Conservation (phyloP, 2,113 vertebrate genomes). For the Oreochromis niloticus region DNA sequence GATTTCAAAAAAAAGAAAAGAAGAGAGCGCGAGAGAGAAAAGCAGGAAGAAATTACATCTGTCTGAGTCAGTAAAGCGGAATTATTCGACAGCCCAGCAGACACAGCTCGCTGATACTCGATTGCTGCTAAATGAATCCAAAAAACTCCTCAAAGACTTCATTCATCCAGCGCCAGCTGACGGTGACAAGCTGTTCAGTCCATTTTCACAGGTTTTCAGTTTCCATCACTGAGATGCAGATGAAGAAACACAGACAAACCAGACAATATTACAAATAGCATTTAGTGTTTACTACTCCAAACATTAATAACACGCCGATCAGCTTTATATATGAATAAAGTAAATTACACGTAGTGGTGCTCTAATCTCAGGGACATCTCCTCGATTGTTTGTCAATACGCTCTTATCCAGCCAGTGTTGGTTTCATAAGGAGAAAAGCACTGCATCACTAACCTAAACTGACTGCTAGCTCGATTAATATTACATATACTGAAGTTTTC, state of each 20-base stretch:
- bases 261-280: background rate
- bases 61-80: conserved; percentile 21
- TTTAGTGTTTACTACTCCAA: background rate
- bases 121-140: background rate
- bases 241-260: background rate
- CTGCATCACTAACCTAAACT: background rate
- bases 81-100: background rate
- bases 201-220: background rate
- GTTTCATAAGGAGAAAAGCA: background rate
- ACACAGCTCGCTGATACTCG: background rate
- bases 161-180: background rate
- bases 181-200: background rate
- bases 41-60: background rate
- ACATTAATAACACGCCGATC: background rate
- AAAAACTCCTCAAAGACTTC: background rate
- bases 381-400: background rate
- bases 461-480: background rate
- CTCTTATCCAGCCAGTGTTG: background rate
- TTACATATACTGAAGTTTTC: background rate
- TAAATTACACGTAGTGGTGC: background rate
- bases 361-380: background rate
- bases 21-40: background rate
- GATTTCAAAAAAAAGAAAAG: background rate
- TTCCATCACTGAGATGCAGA: background rate
- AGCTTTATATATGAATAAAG: background rate